Evolutionary conservation across 2,113 vertebrate genomes (phyloP), one percentile per base, ranked within the genome.

Genomic region (Glaucidium brasilianum): DNA sequence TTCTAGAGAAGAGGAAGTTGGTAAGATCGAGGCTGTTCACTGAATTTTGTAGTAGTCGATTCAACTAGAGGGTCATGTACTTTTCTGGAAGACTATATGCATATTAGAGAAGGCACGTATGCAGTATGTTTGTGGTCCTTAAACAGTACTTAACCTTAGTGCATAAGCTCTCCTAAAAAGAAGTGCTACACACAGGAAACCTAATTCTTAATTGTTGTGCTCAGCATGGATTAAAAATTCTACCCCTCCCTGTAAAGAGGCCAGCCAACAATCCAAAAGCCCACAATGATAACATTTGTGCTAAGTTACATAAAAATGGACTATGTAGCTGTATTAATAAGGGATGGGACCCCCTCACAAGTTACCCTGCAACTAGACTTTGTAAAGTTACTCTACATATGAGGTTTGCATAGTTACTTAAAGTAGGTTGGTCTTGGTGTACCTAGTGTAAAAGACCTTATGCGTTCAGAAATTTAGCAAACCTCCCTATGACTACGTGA

Each of bases 1-100:
- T 94, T 86, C 75, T 86, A 86, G 79, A 95, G 88, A 74, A 94
- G 50, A 90, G 55, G 93, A 97, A 93, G 87, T 39, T 83, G 74
- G 21, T 71, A 50, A 82, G 81, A 93, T 49, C 35, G 66, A 94
- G 49, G 53, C 35, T 85, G 32, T 68, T 94, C 53, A 45, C 37
- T 82, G 69, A 79, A 53, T 94, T 86, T 89, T 72, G 62, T 34
- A 43, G 27, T 5, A 63, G 67, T 66, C 79, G 71, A 30, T 93
- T 92, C 8, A 15, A 59, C 52, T 77, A 62, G 9, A 85, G 59
- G 75, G n/a, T 64, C 15, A 11, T 2, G 5, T 53, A 45, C 41
- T 85, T 95, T 64, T 64, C 71, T 66, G 45, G 37, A 86, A 82
- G 35, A 35, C 29, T 55, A 86, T 83, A 71, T 25, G 30, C 41